Evolutionary conservation across 2,888 invertebrate genomes (phyloP).

Genomic region (Hydropsyche betteni): DNA sequence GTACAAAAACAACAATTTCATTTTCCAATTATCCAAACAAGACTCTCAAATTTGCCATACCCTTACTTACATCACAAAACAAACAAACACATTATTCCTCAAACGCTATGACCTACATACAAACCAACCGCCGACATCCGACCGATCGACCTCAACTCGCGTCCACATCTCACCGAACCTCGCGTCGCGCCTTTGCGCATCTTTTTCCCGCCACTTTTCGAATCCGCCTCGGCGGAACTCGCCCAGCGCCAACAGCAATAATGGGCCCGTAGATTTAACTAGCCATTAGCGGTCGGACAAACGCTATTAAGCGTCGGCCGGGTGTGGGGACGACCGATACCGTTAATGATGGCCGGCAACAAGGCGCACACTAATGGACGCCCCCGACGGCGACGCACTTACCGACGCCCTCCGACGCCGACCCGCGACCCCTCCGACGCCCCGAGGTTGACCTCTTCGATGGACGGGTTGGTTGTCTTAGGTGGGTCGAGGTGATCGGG

Average conservation of each 20-base stretch:
- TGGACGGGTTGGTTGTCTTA: too few relatives aligned
- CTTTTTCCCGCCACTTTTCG: not conserved
- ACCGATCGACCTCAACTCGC: too few relatives aligned
- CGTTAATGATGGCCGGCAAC: conserved; percentile 35
- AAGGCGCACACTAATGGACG: conserved; percentile 35
- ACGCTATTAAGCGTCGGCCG: conserved; percentile 29
- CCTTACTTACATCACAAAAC: too few relatives aligned
- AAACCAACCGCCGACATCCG: too few relatives aligned
- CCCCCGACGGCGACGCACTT: conserved; percentile 34
- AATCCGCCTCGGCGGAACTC: not conserved
- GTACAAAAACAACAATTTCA: too few relatives aligned
- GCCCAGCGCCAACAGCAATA: not conserved
- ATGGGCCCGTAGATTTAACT: conserved; percentile 33
- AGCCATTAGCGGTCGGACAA: conserved; percentile 35
- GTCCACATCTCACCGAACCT: too few relatives aligned
- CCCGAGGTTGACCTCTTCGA: not conserved
- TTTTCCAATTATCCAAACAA: too few relatives aligned
- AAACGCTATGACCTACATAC: too few relatives aligned
- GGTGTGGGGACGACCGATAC: conserved; percentile 29
- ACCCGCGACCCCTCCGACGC: not conserved
- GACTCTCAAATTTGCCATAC: too few relatives aligned
- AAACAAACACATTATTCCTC: too few relatives aligned
- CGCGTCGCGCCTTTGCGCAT: not conserved
- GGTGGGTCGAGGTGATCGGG: too few relatives aligned
- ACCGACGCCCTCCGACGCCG: conserved; percentile 9